A percentile compares a stretch with the other conserved stretches of the same genome.
Evolutionary conservation across 37 sponge, comb jelly and placozoan genomes (phyloP).

Genomic region (Tethya wilhelma): DNA sequence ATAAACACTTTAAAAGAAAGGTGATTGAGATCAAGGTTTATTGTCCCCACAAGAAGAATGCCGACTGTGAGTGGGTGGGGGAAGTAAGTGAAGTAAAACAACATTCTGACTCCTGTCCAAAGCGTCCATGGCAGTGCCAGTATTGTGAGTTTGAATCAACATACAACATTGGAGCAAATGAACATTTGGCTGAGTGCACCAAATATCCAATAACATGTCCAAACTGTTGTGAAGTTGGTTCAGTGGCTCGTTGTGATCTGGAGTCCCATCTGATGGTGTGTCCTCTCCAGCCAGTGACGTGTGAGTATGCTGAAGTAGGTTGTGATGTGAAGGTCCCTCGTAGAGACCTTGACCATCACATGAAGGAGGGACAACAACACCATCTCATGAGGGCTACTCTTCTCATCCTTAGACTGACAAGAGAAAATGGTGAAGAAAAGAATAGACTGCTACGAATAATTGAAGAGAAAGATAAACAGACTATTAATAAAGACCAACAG

Average conservation of each 20-base stretch:
- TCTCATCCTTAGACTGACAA: too few relatives aligned
- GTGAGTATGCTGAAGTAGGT: slow-evolving; percentile 39
- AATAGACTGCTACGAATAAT: too few relatives aligned
- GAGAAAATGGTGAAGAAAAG: too few relatives aligned
- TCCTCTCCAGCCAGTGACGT: slow-evolving; percentile 18
- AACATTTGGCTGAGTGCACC: slow-evolving; percentile 18
- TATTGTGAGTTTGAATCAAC: slow-evolving; percentile 15
- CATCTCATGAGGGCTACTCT: too few relatives aligned
- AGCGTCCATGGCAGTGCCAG: slow-evolving; percentile 36
- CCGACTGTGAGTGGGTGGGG: slow-evolving; percentile 60
- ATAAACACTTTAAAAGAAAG: slow-evolving; percentile 17
- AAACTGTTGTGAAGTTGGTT: slow-evolving; percentile 9
- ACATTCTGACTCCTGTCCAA: slow-evolving; percentile 22
- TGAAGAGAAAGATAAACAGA: too few relatives aligned
- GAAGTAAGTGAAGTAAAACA: neutral
- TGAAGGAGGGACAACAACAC: too few relatives aligned
- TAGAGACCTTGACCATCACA: too few relatives aligned
- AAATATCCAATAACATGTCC: slow-evolving; percentile 30
- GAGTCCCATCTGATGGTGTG: slow-evolving; percentile 37
- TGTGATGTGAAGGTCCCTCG: slow-evolving; percentile 20
- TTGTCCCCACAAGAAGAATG: slow-evolving; percentile 24
- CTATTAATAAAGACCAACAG: too few relatives aligned
- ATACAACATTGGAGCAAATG: neutral
- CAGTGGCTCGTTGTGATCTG: slow-evolving; percentile 18
- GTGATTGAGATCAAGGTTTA: slow-evolving; percentile 18